Base-by-base conservation (phyloP, 1,140 invertebrate genomes). In the Apis cerana region DNA sequence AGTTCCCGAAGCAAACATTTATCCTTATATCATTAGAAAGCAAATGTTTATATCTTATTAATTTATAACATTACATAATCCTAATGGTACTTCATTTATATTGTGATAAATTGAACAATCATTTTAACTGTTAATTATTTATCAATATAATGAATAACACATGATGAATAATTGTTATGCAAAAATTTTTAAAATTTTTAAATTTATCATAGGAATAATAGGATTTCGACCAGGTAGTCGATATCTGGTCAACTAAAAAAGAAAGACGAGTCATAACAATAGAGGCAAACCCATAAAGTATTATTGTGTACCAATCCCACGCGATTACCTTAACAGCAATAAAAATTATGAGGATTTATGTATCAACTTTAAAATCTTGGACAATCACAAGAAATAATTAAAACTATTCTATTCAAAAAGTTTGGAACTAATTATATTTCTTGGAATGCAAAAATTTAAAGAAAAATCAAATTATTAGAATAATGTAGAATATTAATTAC, bases 271-370 rank as follows among this genome's bases (percentile, higher is more conserved):
- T 27, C 43, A 13, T 1, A 54, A 56, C 19, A 71, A 33, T 69
- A 23, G 43, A 56, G 69, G 52, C 75, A 69, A 48, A 78, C 5
- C 13, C 17, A 17, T 68, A 59, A 50, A 77, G 19, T 64, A 80
- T 71, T 21, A 19, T 7, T 48, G 43, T 65, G 43, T 64, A 54
- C 59, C 48, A 80, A 64, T 33, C 78, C 69, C 69, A 80, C 78
- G 50, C 59, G 64, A 64, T 50, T 15, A 48, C 68, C 52, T 62
- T 54, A 33, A 52, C 17, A 43, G 54, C 15, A 69, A 15, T n/a
- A 59, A 78, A 78, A 76, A 19, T n/a, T 27, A 21, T 11, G 4
- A 7, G 58, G n/a, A 33, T 67, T 54, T 15, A 58, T 17, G 7
- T 23, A 5, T 64, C 11, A n/a, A 61, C 17, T 21, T 8, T 8